These are phyloP conservation scores for Cyprinella venusta DNA, from an alignment of 2,797 vertebrate genomes.

Conservation along the genomic window DNA sequence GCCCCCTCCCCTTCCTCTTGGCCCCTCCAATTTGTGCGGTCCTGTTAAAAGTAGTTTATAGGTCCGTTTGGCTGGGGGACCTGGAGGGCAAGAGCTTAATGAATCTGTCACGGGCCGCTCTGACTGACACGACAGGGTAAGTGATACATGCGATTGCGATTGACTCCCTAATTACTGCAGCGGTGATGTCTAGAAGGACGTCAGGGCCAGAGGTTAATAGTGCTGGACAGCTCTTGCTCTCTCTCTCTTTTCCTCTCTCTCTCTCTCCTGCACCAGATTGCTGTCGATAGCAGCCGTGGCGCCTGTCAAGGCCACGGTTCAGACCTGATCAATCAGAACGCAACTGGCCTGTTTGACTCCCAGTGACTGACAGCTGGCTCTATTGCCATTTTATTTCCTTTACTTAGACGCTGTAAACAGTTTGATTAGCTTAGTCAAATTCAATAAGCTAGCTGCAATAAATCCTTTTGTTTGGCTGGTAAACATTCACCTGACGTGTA, in stretches of 20 bases:
- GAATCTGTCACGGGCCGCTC: conserved; percentile 87
- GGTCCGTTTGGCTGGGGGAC: conserved; percentile 77
- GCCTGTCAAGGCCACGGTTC: conserved; percentile 80
- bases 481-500: conserved; percentile 13
- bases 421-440: conserved; percentile 23
- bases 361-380: conserved; percentile 25
- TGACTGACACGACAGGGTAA: conserved; percentile 90
- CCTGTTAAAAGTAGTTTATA: conserved; percentile 85
- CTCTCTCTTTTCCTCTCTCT: background rate
- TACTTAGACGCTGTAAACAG: conserved; percentile 14
- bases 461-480: conserved; percentile 7
- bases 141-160: conserved; percentile 91
- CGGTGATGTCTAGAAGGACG: conserved; percentile 89
- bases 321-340: conserved; percentile 80
- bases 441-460: conserved; percentile 8
- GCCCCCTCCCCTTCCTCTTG: conserved; percentile 18
- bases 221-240: conserved; percentile 67
- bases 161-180: conserved; percentile 98
- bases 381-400: conserved; percentile 43
- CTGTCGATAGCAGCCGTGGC: conserved; percentile 51
- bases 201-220: conserved; percentile 92
- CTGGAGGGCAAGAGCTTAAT: conserved; percentile 85
- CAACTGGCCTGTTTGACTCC: conserved; percentile 61
- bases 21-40: conserved; percentile 54
- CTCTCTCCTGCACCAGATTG: conserved; percentile 16